These are phyloP conservation scores for Fissipunctia ypsillon DNA, from an alignment of 2,888 invertebrate species.

Conservation along the genomic window DNA sequence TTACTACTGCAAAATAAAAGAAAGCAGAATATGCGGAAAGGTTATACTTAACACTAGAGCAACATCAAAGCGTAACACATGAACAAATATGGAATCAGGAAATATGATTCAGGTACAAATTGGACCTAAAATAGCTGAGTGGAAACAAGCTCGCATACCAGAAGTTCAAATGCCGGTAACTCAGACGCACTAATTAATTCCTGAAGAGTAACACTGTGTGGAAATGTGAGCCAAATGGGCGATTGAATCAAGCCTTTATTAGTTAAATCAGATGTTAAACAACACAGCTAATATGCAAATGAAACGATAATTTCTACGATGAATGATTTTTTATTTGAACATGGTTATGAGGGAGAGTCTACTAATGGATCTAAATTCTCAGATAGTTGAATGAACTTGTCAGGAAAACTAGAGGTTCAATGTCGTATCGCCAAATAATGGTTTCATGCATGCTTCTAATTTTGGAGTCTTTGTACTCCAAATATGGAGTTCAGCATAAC, in stretches of 20 bases:
- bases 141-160: conserved; percentile 71
- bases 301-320: conserved; percentile 47
- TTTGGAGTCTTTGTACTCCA: conserved; percentile 48
- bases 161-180: conserved; percentile 72
- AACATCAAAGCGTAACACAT: conserved; percentile 47
- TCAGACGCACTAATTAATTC: conserved; percentile 79
- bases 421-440: conserved; percentile 13
- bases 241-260: conserved; percentile 68
- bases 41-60: conserved; percentile 28
- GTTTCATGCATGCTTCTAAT: not conserved
- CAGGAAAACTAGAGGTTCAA: conserved; percentile 7
- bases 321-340: conserved; percentile 35
- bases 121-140: conserved; percentile 69
- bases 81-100: conserved; percentile 66
- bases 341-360: conserved; percentile 4
- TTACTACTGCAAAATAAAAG: not conserved
- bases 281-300: conserved; percentile 54
- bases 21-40: not conserved
- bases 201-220: conserved; percentile 78
- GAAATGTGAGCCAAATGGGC: conserved; percentile 62
- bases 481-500: conserved; percentile 30
- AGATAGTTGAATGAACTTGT: conserved; percentile 56
- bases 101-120: conserved; percentile 65
- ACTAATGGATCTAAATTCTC: conserved; percentile 19
- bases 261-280: conserved; percentile 66